These are phyloP conservation scores for Galleria mellonella DNA, from an alignment of 1,140 invertebrate genomes.

Conservation along the genomic window DNA sequence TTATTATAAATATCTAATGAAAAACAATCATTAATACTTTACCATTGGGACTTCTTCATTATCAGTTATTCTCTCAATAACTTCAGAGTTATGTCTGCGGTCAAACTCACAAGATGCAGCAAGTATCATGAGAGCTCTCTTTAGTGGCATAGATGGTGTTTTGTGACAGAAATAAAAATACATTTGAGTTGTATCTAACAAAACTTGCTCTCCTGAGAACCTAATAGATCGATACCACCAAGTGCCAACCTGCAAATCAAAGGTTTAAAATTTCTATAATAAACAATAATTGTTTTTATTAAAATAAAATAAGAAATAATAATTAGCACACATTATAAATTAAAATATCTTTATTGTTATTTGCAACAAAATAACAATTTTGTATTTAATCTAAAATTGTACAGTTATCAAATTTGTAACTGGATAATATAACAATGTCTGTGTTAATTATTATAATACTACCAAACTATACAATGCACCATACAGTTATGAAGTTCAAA, in stretches of 20 bases:
- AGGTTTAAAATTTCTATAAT: background rate
- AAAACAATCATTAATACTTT: too few relatives aligned
- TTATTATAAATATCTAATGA: constrained; percentile 1
- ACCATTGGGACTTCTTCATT: constrained; percentile 96
- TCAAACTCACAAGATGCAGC: constrained; percentile 98
- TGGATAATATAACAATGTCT: too few relatives aligned
- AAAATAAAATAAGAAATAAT: too few relatives aligned
- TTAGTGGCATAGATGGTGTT: constrained; percentile 95
- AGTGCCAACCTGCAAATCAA: constrained; percentile 83
- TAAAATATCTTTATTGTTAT: too few relatives aligned
- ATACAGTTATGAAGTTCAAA: too few relatives aligned
- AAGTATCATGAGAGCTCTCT: constrained; percentile 96
- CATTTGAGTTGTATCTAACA: constrained; percentile 95
- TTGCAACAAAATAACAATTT: too few relatives aligned
- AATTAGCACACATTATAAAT: too few relatives aligned
- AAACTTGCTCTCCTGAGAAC: constrained; percentile 96
- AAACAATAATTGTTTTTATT: too few relatives aligned
- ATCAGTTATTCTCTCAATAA: constrained; percentile 94
- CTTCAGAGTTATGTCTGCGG: constrained; percentile 93
- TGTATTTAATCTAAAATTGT: too few relatives aligned
- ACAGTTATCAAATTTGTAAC: too few relatives aligned
- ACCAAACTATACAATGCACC: too few relatives aligned
- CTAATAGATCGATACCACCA: constrained; percentile 99
- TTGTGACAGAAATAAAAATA: constrained; percentile 98
- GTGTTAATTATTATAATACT: too few relatives aligned